phyloP scores from a whole-genome alignment of 2,888 invertebrate species.

The Sylvicola cinctus region DNA sequence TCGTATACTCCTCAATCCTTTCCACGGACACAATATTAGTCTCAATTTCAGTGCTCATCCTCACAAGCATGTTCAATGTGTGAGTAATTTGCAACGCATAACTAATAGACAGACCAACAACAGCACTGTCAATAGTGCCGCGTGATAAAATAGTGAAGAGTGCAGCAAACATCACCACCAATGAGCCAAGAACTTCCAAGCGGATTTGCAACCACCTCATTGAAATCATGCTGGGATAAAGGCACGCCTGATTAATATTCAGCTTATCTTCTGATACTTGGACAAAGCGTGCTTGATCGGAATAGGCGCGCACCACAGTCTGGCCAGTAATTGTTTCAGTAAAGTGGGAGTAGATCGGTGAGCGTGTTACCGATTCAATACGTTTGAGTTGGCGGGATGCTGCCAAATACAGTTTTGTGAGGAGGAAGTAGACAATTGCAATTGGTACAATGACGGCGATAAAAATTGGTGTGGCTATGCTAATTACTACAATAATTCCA shows the following conservation, averaged over 20 bases:
- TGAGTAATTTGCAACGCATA: slow-evolving; percentile 29
- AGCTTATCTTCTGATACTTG: slow-evolving; percentile 28
- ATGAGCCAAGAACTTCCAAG: slow-evolving; percentile 30
- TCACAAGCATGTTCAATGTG: slow-evolving; percentile 33
- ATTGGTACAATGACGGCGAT: slow-evolving; percentile 16
- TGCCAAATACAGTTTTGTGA: slow-evolving; percentile 29
- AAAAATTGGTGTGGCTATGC: slow-evolving; percentile 16
- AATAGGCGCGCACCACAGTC: slow-evolving; percentile 25
- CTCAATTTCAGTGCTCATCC: slow-evolving; percentile 33
- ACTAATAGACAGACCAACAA: slow-evolving; percentile 32
- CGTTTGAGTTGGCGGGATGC: slow-evolving; percentile 32
- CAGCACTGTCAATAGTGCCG: slow-evolving; percentile 18
- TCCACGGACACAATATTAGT: slow-evolving; percentile 38
- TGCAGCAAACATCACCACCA: slow-evolving; percentile 32
- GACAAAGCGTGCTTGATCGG: slow-evolving; percentile 21
- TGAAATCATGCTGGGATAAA: slow-evolving; percentile 27
- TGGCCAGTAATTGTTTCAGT: slow-evolving; percentile 26
- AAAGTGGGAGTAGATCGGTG: slow-evolving; percentile 34
- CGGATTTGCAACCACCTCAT: slow-evolving; percentile 21
- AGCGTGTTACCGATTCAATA: slow-evolving; percentile 29
- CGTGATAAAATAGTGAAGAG: slow-evolving; percentile 31
- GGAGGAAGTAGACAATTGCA: slow-evolving; percentile 15
- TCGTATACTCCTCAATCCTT: slow-evolving; percentile 33
- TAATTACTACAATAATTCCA: no score
- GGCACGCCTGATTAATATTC: slow-evolving; percentile 28